phyloP scores from a whole-genome alignment of 2,888 invertebrate genomes.

The Colostygia pectinataria region DNA sequence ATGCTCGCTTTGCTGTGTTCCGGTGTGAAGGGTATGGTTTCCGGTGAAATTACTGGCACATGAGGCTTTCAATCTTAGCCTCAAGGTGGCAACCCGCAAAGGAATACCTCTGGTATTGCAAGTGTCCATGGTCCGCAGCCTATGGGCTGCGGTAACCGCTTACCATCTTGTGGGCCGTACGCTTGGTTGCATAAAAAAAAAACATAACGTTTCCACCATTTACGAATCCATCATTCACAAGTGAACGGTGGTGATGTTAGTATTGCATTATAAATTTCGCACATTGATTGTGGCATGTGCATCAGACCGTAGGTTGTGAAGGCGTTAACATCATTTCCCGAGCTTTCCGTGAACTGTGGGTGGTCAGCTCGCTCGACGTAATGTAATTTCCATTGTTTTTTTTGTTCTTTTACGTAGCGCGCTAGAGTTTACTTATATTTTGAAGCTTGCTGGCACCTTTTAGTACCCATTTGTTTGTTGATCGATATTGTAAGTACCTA shows the following conservation, averaged over 20 bases:
- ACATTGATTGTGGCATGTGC: constrained; percentile 18
- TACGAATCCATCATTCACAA: background rate
- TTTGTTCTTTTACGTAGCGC: background rate
- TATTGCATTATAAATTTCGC: background rate
- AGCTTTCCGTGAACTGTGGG: constrained; percentile 28
- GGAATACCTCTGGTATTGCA: too few relatives aligned
- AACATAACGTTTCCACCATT: too few relatives aligned
- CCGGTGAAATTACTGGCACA: too few relatives aligned
- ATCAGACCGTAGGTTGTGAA: constrained; percentile 2
- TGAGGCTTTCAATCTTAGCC: too few relatives aligned
- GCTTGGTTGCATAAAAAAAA: too few relatives aligned
- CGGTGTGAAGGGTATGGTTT: too few relatives aligned
- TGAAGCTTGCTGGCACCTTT: background rate
- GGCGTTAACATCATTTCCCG: constrained; percentile 24
- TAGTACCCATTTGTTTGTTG: background rate
- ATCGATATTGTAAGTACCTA: too few relatives aligned
- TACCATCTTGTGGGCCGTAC: too few relatives aligned
- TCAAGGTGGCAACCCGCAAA: too few relatives aligned
- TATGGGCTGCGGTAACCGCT: too few relatives aligned
- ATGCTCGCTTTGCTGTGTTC: too few relatives aligned
- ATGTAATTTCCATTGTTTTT: constrained; percentile 34
- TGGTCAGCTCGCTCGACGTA: constrained; percentile 35
- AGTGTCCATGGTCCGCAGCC: too few relatives aligned
- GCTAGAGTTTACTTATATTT: background rate
- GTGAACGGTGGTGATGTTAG: background rate